These are phyloP conservation scores for Erebia ligea DNA, from an alignment of 2,888 invertebrate species.

Conservation along the genomic window DNA sequence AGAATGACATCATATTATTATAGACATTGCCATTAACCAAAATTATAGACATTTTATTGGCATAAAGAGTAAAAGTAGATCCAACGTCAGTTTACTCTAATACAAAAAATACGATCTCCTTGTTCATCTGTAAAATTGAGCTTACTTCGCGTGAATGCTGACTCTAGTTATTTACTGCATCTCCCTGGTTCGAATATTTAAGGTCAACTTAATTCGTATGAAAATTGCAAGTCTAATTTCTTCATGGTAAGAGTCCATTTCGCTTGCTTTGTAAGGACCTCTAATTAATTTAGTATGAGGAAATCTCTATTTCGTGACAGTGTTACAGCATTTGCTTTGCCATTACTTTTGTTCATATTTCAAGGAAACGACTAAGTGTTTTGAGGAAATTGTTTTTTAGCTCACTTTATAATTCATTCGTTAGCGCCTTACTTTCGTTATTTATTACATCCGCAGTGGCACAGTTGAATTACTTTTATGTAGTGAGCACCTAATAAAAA, in stretches of 20 bases:
- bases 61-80: too few species aligned
- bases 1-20: too few species aligned
- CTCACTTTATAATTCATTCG: conserved; percentile 47
- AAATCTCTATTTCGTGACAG: conserved; percentile 75
- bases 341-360: conserved; percentile 62
- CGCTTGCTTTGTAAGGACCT: conserved; percentile 52
- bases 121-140: too few species aligned
- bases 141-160: too few species aligned
- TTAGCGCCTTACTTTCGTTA: conserved; percentile 39
- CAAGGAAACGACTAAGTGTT: conserved; percentile 48
- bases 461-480: conserved; percentile 19
- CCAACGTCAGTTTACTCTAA: too few species aligned
- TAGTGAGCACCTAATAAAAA: conserved; percentile 9
- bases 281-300: conserved; percentile 76
- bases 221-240: conserved; percentile 72
- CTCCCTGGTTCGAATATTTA: conserved; percentile 61
- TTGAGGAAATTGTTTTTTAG: conserved; percentile 51
- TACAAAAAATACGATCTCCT: too few species aligned
- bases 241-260: conserved; percentile 68
- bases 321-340: conserved; percentile 67
- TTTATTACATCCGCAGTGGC: conserved; percentile 43
- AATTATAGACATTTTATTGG: too few species aligned
- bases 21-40: too few species aligned
- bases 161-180: too few species aligned
- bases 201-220: conserved; percentile 70